Base-by-base conservation (phyloP, 2,113 vertebrate genomes). In the Fregata magnificens region DNA sequence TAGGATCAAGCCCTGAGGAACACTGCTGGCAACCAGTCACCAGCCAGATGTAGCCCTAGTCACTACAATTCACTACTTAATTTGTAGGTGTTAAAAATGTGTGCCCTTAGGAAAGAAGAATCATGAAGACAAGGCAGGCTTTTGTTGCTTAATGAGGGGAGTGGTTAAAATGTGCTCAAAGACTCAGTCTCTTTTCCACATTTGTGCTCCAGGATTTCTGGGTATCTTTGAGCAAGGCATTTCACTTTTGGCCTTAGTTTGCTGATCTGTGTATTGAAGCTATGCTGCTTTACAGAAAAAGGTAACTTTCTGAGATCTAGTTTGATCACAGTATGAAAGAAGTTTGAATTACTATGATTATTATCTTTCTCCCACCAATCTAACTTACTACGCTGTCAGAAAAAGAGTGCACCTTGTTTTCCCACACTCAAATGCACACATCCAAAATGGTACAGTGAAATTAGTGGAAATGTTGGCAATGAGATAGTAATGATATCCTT, bases 1-100 rank as follows among this genome's bases (percentile, higher is more conserved):
- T 4, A 38, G 19, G 16, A 58, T 2, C 10, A 20, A 71, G 16
- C 7, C 16, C 34, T 9, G 22, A 62, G 31, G 10, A 59, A 32
- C 31, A 67, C 9, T 1, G 3, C 40, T 34, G 31, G 45, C 32
- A 22, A 73, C 80, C 0, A 1, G 34, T 42, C 5, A 1, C 13
- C 56, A 83, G n/a, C 4, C 32, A 69, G 29, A 25, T 65, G 16
- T 40, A 65, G 21, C 31, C 17, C 17, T 9, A 19, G 63, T 58
- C 36, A 42, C 40, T 55, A 36, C 13, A 53, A 32, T 36, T 42
- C n/a, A 62, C 22, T 50, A 44, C 8, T 77, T 52, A 45, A 45
- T 42, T 79, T 82, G 42, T 26, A 49, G 31, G 26, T 2, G 0
- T 49, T 53, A 69, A 69, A 63, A 69, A 72, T 6, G 3, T 1